Evolutionary conservation across 2,797 vertebrate species (phyloP).

Genomic region (Lateolabrax maculatus): DNA sequence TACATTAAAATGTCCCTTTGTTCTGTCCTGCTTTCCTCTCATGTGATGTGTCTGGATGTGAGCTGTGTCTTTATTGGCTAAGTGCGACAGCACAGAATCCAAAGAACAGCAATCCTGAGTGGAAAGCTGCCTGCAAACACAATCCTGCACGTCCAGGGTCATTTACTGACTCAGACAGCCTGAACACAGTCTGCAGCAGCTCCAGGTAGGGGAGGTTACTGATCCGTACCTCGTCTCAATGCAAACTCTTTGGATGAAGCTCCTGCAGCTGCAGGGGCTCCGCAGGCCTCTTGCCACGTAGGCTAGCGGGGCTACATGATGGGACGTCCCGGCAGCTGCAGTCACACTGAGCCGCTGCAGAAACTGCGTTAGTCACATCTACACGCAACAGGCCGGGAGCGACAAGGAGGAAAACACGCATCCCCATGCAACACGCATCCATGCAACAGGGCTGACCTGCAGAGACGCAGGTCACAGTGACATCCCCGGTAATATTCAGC

Average conservation of each 20-base stretch:
- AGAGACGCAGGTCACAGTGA: background rate
- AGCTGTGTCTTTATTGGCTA: background rate
- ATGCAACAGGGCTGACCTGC: constrained; percentile 25
- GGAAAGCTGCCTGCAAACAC: background rate
- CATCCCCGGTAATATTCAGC: background rate
- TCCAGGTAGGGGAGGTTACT: background rate
- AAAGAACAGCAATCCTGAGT: background rate
- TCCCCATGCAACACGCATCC: constrained; percentile 21
- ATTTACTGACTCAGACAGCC: background rate
- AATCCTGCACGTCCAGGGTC: background rate
- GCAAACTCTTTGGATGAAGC: constrained; percentile 1
- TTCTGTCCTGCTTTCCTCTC: background rate
- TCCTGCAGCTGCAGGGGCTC: constrained; percentile 40
- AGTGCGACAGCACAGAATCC: too few relatives aligned
- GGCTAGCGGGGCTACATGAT: constrained; percentile 39
- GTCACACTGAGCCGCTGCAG: background rate
- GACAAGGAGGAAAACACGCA: background rate
- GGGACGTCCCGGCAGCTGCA: constrained; percentile 29
- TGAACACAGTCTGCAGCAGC: background rate
- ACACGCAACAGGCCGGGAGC: background rate
- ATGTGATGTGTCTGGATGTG: background rate
- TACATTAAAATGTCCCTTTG: background rate
- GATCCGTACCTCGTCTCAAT: constrained; percentile 43
- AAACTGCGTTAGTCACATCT: constrained; percentile 28
- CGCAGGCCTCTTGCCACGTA: constrained; percentile 77